Evolutionary conservation across 1,140 invertebrate species (phyloP).

Genomic region (Pantala flavescens): DNA sequence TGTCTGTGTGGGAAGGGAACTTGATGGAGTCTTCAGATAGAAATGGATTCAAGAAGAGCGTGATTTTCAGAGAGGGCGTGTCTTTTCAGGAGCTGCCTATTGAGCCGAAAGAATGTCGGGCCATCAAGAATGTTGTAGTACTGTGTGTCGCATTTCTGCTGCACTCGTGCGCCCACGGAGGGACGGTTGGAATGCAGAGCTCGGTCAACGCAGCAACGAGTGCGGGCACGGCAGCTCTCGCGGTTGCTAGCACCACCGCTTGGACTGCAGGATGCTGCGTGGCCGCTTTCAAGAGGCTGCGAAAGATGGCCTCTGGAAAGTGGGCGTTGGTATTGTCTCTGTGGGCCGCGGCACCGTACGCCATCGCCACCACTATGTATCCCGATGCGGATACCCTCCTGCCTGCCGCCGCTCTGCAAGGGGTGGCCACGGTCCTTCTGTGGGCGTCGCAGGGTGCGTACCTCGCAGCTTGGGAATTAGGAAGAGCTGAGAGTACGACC

Average conservation of each 20-base stretch:
- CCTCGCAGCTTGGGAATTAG: neutral
- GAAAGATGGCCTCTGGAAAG: neutral
- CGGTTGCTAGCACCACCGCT: neutral
- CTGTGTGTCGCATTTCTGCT: neutral
- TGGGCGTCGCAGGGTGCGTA: neutral
- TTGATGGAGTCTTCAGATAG: too few relatives aligned
- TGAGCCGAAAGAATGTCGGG: too few relatives aligned
- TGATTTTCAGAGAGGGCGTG: neutral
- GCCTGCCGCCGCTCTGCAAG: neutral
- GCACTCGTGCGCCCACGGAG: neutral
- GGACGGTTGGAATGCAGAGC: neutral
- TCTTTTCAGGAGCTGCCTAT: neutral
- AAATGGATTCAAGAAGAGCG: neutral
- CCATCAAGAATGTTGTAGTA: neutral
- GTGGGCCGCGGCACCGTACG: neutral
- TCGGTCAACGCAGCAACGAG: neutral
- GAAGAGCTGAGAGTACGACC: neutral
- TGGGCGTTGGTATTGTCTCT: neutral
- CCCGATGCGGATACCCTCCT: neutral
- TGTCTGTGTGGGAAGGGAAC: too few relatives aligned
- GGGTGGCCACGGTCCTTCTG: neutral
- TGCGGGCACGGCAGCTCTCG: neutral
- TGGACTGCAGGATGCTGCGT: neutral
- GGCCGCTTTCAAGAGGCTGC: neutral
- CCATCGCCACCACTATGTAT: neutral